These are phyloP conservation scores for Odontamblyopus lacepedii DNA, from an alignment of 2,797 vertebrate species.

Conservation along the genomic window DNA sequence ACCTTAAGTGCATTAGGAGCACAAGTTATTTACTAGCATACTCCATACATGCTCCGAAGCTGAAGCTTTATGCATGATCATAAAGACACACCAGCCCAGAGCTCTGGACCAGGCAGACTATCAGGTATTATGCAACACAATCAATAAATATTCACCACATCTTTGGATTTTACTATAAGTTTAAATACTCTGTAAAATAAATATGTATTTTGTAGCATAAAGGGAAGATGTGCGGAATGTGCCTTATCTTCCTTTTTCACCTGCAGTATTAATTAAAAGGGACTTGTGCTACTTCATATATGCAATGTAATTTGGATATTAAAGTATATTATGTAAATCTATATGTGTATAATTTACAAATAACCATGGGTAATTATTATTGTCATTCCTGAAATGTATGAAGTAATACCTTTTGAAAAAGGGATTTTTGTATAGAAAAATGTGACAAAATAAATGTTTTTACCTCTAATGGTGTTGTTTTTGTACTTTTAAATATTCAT, in stretches of 20 bases:
- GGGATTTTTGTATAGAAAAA: constrained; percentile 87
- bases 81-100: constrained; percentile 44
- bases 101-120: constrained; percentile 52
- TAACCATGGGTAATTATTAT: constrained; percentile 82
- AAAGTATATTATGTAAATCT: constrained; percentile 81
- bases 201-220: constrained; percentile 75
- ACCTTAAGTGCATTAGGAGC: constrained; percentile 66
- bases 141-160: constrained; percentile 52
- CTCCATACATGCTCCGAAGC: constrained; percentile 53
- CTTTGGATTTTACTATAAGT: constrained; percentile 55
- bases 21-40: constrained; percentile 62
- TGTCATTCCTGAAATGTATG: constrained; percentile 83
- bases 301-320: constrained; percentile 95
- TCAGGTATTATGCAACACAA: constrained; percentile 62
- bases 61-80: constrained; percentile 54
- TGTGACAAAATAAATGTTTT: constrained; percentile 91
- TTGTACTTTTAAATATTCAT: constrained; percentile 6
- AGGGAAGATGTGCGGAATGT: constrained; percentile 60
- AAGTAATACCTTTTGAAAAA: constrained; percentile 87
- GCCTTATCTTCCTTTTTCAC: constrained; percentile 63
- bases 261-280: constrained; percentile 74
- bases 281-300: constrained; percentile 89
- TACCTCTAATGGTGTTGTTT: constrained; percentile 68
- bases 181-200: constrained; percentile 60
- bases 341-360: constrained; percentile 93